phyloP scores from a whole-genome alignment of 1,140 invertebrate genomes.

The Euura lappo region DNA sequence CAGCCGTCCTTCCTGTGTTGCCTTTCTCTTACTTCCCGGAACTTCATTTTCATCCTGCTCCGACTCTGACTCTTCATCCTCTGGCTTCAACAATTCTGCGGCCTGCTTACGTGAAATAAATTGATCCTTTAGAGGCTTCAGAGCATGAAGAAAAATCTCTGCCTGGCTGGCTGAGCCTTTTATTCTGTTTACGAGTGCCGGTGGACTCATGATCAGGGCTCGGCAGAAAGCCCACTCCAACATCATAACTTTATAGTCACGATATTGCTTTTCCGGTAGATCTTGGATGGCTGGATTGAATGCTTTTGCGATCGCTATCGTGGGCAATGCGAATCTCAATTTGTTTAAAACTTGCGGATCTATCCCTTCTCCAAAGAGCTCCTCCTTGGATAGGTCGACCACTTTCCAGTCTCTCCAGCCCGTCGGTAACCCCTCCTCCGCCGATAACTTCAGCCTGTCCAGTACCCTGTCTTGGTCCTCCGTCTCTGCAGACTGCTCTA shows the following conservation, averaged over 20 bases:
- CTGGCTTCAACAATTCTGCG: not conserved
- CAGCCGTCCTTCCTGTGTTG: not conserved
- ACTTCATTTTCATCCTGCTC: constrained; percentile 2
- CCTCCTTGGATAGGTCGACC: not conserved
- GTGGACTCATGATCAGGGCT: constrained; percentile 32
- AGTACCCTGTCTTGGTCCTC: constrained; percentile 9
- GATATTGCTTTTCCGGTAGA: constrained; percentile 29
- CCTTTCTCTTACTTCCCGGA: not conserved
- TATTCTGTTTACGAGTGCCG: constrained; percentile 17
- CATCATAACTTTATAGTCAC: constrained; percentile 31
- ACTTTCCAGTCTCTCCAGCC: constrained; percentile 13
- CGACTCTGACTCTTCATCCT: constrained; percentile 7
- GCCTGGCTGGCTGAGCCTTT: constrained; percentile 25
- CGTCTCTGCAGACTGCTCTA: not conserved
- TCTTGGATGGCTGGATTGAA: constrained; percentile 20
- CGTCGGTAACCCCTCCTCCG: not conserved
- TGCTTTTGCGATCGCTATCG: constrained; percentile 24
- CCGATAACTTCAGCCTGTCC: constrained; percentile 15
- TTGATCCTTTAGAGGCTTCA: constrained; percentile 16
- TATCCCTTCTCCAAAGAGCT: constrained; percentile 4
- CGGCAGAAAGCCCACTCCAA: constrained; percentile 34
- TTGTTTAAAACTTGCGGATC: constrained; percentile 32
- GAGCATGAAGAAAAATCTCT: constrained; percentile 17
- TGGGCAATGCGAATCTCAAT: constrained; percentile 29
- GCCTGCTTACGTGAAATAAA: constrained; percentile 17